Base-by-base conservation (phyloP, 2,113 vertebrate genomes). In the Triplophysa siluroides region DNA sequence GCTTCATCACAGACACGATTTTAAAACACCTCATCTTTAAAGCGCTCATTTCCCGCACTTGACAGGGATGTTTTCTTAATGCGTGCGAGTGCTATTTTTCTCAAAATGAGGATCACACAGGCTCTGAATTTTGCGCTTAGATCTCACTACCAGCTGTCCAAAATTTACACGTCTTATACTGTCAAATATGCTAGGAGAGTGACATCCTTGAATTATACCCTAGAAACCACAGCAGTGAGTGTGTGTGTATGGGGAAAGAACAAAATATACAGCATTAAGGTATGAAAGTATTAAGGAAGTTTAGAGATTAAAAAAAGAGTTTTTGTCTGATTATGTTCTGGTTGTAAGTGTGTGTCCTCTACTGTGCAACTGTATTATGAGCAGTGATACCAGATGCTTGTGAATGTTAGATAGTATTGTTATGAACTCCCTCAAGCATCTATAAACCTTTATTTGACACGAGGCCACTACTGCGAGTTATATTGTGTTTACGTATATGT, bases 101-200 rank as follows among this genome's bases (percentile, higher is more conserved):
- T 21, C 58, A 24, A 75, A 75, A 21, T 11, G 58, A 62, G 19
- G 61, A 76, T 76, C 74, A 75, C 72, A 45, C 33, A 8, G 58
- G 4, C 4, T 19, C 58, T 19, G 38, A 73, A 75, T 75, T 75
- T 43, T 47, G 8, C 14, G 29, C 26, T 41, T 63, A 76, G 63
- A 76, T 76, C 45, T 64, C 45, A 62, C 41, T 11, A 63, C 54
- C 72, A 65, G 45, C 62, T 65, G 74, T 65, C 23, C 52, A 65
- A 64, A 38, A 52, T 33, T 14, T 33, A 65, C 61, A 76, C 74
- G 50, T 63, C 23, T 63, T 76, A 24, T 5, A 19, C 73, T 50
- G 38, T 75, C 58, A 75, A 76, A 38, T 65, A 33, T 11, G 45
- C 33, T 47, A 76, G 45, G 43, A 76, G 45, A 65, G 74, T 76